Evolutionary conservation across 2,888 invertebrate genomes (phyloP), one percentile per base, ranked within the genome.

Genomic region (Pandemis cinnamomeana): DNA sequence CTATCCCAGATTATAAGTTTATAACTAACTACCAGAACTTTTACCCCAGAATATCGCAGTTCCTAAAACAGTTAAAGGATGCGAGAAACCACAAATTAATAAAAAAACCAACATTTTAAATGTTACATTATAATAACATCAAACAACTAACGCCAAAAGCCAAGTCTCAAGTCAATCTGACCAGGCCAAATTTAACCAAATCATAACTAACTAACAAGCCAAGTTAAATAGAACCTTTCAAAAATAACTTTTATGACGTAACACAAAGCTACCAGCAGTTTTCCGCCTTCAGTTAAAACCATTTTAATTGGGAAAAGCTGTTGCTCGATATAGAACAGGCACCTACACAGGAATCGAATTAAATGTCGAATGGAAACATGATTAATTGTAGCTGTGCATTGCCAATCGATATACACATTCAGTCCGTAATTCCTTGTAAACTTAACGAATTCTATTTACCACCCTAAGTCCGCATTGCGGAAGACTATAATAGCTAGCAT

Each of bases 391-490:
- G n/a, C 42, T 13, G 5, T 44, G 63, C 63, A 63, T 44, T 44
- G 41, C 36, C 67, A 62, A 72, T 72, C 72, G 62, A 72, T 72
- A 68, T 46, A 46, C 10, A 5, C 15, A 72, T 46, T 72, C 68
- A 63, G 68, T 67, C 42, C 67, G 67, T 68, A 53, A 72, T 72
- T 62, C 71, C 51, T 67, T 42, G 67, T 67, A 63, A 67, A 72
- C 53, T 72, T 62, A 36, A 72, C 51, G 53, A 68, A 44, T 62
- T 60, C n/a, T 68, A 62, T 55, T 72, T 72, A 68, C 72, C 67
- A 62, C 44, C 51, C 46, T 48, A 27, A 11, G 3, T 7, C 44
- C 42, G 48, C 62, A 53, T 15, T 62, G 15, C 44, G 42, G 44
- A 4, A 8, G 11, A 46, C 20, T 62, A 8, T 67, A 44, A n/a